These are phyloP conservation scores for Heptranchias perlo DNA, from an alignment of 2,113 vertebrate species.

Conservation along the genomic window DNA sequence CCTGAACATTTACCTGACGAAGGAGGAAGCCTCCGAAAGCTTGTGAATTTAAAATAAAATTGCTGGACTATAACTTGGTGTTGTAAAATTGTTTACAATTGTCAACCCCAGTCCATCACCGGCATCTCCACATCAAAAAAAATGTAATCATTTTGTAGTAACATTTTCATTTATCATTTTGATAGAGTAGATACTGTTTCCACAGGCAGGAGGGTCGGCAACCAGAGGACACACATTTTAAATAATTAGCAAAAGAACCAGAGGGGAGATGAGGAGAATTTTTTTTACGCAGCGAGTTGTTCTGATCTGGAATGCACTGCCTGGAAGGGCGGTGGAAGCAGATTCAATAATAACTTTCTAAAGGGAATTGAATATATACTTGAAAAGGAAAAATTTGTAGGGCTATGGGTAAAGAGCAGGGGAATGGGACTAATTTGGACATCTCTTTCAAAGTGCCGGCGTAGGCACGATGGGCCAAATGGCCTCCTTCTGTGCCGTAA, in stretches of 20 bases:
- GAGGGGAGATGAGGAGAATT: background rate
- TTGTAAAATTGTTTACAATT: too few species aligned
- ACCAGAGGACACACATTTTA: background rate
- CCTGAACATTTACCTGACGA: too few species aligned
- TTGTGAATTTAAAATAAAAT: too few species aligned
- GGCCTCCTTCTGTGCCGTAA: background rate
- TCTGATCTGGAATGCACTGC: background rate
- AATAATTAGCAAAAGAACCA: background rate
- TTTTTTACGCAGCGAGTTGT: background rate
- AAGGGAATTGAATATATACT: background rate
- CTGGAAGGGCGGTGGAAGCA: background rate
- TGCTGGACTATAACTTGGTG: too few species aligned
- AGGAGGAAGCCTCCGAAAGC: too few species aligned
- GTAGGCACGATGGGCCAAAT: background rate
- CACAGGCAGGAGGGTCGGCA: background rate
- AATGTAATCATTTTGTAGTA: background rate
- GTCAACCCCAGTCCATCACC: too few species aligned
- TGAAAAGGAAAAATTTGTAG: background rate
- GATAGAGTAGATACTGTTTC: background rate
- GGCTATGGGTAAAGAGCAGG: background rate
- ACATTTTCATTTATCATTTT: background rate
- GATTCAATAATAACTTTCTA: background rate
- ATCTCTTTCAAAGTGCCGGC: background rate
- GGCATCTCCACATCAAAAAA: too few species aligned
- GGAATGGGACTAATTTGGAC: too few species aligned